Conservation (phyloP, 2,888 invertebrate species). For the Endomychus coccineus region DNA sequence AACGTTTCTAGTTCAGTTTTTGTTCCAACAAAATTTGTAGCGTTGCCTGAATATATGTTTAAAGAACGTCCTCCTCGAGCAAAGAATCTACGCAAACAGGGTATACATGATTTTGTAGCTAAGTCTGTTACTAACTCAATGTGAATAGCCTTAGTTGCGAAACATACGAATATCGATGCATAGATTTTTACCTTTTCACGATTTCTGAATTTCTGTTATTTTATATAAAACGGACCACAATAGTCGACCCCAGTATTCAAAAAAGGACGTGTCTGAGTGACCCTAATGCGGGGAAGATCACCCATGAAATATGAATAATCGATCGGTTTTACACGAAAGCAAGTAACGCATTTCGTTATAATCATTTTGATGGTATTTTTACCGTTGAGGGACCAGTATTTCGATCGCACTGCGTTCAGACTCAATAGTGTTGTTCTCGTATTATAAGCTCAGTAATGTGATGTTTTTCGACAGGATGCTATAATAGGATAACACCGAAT, state of each 20-base stretch:
- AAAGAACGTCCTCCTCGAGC: constrained; percentile 12
- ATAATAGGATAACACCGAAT: constrained; percentile 13
- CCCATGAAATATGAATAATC: constrained; percentile 20
- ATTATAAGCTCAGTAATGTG: constrained; percentile 17
- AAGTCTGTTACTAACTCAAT: constrained; percentile 20
- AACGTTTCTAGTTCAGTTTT: constrained; percentile 14
- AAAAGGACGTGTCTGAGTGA: constrained; percentile 16
- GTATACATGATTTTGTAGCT: constrained; percentile 17
- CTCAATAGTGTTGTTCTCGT: constrained; percentile 15
- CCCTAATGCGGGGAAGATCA: constrained; percentile 18
- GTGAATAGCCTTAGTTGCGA: constrained; percentile 19
- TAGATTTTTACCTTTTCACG: constrained; percentile 10
- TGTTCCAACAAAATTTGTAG: constrained; percentile 23
- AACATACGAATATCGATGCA: constrained; percentile 18
- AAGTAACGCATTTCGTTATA: constrained; percentile 15
- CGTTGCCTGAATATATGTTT: constrained; percentile 20
- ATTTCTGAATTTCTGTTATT: constrained; percentile 8
- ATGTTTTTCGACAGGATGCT: constrained; percentile 15
- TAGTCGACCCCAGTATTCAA: constrained; percentile 20
- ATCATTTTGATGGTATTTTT: constrained; percentile 12
- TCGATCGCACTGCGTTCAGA: constrained; percentile 19
- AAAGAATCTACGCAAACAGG: constrained; percentile 20
- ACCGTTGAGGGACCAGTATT: constrained; percentile 18
- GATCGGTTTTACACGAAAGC: constrained; percentile 10
- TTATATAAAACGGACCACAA: constrained; percentile 19